These are phyloP conservation scores for Drosophila bunnanda DNA, from an alignment of 2,888 invertebrate species.

Conservation along the genomic window DNA sequence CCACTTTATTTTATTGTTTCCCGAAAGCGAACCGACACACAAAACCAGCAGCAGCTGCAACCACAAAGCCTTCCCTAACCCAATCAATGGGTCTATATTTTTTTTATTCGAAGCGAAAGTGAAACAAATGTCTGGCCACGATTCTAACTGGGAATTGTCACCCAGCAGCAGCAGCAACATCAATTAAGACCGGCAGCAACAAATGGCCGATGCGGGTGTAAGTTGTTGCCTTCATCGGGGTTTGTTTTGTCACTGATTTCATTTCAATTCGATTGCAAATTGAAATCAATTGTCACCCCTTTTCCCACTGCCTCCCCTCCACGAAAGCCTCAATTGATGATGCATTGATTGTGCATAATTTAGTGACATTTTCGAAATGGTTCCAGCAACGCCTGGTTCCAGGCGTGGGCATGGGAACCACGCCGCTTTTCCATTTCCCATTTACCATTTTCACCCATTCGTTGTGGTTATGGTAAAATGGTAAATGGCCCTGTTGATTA, in stretches of 20 bases:
- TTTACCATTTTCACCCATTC: constrained; percentile 46
- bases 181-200: constrained; percentile 62
- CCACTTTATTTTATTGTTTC: constrained; percentile 81
- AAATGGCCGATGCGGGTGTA: constrained; percentile 71
- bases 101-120: constrained; percentile 59
- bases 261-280: constrained; percentile 79
- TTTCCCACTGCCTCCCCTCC: constrained; percentile 8
- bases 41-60: constrained; percentile 40
- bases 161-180: constrained; percentile 62
- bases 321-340: constrained; percentile 69
- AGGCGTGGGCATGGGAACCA: constrained; percentile 33
- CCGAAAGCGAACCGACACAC: constrained; percentile 70
- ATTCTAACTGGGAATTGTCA: constrained; percentile 69
- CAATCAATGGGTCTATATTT: constrained; percentile 31
- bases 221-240: constrained; percentile 54
- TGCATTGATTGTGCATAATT: constrained; percentile 82
- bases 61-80: constrained; percentile 25
- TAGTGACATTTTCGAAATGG: constrained; percentile 68
- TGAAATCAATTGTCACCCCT: constrained; percentile 73
- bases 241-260: constrained; percentile 80
- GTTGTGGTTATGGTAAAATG: constrained; percentile 21
- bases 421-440: constrained; percentile 41
- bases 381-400: constrained; percentile 1
- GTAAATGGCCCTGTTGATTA: constrained; percentile 50
- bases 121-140: constrained; percentile 75